These are phyloP conservation scores for Microchirus variegatus DNA, from an alignment of 2,797 vertebrate genomes.

Conservation along the genomic window DNA sequence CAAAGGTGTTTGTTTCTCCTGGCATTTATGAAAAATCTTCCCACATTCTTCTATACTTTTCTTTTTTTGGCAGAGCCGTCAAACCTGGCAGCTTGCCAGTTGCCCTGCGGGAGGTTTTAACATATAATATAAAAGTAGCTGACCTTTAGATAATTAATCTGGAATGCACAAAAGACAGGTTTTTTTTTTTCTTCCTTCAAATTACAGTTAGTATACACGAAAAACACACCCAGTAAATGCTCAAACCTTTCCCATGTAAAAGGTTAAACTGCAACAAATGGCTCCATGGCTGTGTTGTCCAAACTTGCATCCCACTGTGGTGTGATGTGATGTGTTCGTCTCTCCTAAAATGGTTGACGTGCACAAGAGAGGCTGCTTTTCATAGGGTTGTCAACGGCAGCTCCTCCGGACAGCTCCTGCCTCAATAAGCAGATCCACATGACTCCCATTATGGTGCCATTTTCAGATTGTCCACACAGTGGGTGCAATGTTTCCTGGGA, in stretches of 20 bases:
- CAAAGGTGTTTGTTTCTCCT: not conserved
- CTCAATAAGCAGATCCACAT: constrained; percentile 55
- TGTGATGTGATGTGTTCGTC: not conserved
- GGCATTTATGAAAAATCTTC: constrained; percentile 2
- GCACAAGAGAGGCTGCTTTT: not conserved
- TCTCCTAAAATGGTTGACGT: not conserved
- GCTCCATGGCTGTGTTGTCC: not conserved
- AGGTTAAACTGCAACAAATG: not conserved
- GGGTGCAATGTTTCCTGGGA: constrained; percentile 18
- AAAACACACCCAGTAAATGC: not conserved
- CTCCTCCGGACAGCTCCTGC: not conserved
- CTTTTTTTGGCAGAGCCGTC: not conserved
- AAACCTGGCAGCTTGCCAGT: constrained; percentile 4
- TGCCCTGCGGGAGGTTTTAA: not conserved
- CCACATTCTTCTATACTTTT: not conserved
- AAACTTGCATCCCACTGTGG: not conserved
- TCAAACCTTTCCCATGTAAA: constrained; percentile 43
- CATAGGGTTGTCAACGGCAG: too few relatives aligned
- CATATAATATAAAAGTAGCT: not conserved
- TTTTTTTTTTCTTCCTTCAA: not conserved
- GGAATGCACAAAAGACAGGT: not conserved
- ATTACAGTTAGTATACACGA: not conserved
- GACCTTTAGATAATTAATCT: constrained; percentile 8
- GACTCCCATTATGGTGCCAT: constrained; percentile 60
- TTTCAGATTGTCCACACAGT: constrained; percentile 29